Evolutionary conservation across 1,140 invertebrate species (phyloP).

Genomic region (Drosophila nebulosa): DNA sequence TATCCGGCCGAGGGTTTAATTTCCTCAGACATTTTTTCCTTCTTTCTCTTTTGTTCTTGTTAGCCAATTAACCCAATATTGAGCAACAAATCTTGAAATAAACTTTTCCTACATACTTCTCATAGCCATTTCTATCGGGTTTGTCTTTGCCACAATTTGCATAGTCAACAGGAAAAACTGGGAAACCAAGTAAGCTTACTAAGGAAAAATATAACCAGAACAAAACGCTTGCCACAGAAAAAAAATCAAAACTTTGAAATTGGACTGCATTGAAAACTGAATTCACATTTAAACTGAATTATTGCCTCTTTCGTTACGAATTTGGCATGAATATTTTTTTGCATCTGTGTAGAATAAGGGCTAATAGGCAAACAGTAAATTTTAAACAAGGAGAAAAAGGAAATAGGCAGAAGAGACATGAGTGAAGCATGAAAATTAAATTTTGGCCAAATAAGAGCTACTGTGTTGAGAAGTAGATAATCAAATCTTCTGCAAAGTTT

Average conservation of each 20-base stretch:
- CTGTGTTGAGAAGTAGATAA: no score
- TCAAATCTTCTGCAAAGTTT: no score
- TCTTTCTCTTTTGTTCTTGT: neutral
- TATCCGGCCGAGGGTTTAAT: neutral
- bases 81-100: neutral
- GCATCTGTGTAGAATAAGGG: no score
- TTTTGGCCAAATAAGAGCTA: no score
- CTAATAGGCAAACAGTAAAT: no score
- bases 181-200: neutral
- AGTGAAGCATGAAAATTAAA: no score
- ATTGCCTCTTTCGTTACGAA: no score
- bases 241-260: no score
- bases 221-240: constrained; percentile 49
- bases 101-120: neutral
- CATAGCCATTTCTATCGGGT: neutral
- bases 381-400: no score
- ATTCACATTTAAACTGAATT: neutral
- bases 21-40: neutral
- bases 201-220: constrained; percentile 17
- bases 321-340: no score
- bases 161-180: constrained; percentile 36
- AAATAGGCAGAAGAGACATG: no score
- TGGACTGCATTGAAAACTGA: neutral
- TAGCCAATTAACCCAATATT: neutral
- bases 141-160: constrained; percentile 43